Conservation (phyloP, 2,797 vertebrate genomes). For the Platyrinchus mystaceus region DNA sequence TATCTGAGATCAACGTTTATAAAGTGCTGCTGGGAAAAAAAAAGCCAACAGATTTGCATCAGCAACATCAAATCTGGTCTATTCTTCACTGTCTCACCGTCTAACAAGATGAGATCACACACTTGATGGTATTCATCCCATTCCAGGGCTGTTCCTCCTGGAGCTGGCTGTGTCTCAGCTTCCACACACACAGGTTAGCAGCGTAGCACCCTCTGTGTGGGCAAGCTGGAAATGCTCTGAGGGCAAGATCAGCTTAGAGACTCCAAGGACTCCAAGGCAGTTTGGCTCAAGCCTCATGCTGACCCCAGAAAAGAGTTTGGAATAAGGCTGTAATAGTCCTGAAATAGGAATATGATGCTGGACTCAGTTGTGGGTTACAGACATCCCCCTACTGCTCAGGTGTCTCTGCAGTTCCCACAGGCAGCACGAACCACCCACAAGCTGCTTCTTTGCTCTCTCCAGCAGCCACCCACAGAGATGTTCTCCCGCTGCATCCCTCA, state of each 20-base stretch:
- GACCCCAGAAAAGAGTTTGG: not conserved
- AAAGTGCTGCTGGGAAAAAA: not conserved
- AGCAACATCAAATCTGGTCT: not conserved
- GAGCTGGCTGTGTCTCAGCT: not conserved
- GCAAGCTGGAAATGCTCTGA: not conserved
- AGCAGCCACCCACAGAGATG: not conserved
- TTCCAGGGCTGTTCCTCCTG: not conserved
- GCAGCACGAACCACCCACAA: not conserved
- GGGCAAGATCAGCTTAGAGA: not conserved
- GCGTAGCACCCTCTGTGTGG: not conserved
- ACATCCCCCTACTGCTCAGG: fast-evolving
- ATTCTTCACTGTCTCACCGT: not conserved
- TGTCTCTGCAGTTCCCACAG: not conserved
- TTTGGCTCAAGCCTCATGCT: not conserved
- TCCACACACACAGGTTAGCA: not conserved
- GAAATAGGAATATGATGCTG: not conserved
- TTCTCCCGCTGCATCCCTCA: not conserved
- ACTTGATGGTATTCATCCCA: not conserved
- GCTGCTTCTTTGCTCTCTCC: not conserved
- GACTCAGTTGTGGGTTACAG: not conserved
- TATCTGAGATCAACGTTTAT: not conserved
- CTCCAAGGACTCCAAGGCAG: not conserved
- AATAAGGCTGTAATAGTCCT: not conserved
- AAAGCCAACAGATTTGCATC: not conserved
- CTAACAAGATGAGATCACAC: not conserved